Evolutionary conservation across 2,888 invertebrate species (phyloP).

Genomic region (Trilocha varians): DNA sequence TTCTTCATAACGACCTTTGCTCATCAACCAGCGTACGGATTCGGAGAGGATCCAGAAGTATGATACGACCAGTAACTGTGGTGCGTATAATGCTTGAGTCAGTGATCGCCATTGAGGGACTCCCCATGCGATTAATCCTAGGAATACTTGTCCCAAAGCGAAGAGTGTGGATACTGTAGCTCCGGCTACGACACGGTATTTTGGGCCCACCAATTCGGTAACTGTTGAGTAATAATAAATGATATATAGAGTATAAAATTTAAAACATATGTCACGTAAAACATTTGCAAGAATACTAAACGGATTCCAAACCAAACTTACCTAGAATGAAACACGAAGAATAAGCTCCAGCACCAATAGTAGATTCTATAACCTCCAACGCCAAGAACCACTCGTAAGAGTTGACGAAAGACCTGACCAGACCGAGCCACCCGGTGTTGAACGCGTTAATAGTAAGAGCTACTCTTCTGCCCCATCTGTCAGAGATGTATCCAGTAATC

Average conservation of each 20-base stretch:
- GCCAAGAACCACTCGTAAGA: constrained; percentile 79
- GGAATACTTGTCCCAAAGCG: constrained; percentile 78
- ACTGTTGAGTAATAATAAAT: constrained; percentile 45
- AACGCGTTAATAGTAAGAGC: constrained; percentile 75
- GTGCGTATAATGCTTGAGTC: constrained; percentile 78
- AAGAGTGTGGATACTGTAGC: constrained; percentile 79
- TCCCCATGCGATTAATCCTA: constrained; percentile 80
- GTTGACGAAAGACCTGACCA: constrained; percentile 78
- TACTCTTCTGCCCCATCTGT: constrained; percentile 80
- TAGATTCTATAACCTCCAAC: constrained; percentile 81
- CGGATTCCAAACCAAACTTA: constrained; percentile 26
- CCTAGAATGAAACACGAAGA: constrained; percentile 83
- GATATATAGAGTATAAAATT: background rate
- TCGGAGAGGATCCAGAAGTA: constrained; percentile 81
- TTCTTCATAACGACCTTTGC: constrained; percentile 77
- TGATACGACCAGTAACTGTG: constrained; percentile 76
- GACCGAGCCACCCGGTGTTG: constrained; percentile 77
- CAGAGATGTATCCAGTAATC: constrained; percentile 80
- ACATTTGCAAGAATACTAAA: background rate
- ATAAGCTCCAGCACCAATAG: constrained; percentile 79
- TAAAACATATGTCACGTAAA: background rate
- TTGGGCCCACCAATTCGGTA: constrained; percentile 83
- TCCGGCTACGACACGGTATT: constrained; percentile 79
- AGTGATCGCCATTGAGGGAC: constrained; percentile 79
- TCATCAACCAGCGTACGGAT: constrained; percentile 84